A percentile compares a stretch with the other conserved stretches of the same genome.
Conservation (phyloP, 2,888 invertebrate genomes). For the Vannuccia rotundouncinata region DNA sequence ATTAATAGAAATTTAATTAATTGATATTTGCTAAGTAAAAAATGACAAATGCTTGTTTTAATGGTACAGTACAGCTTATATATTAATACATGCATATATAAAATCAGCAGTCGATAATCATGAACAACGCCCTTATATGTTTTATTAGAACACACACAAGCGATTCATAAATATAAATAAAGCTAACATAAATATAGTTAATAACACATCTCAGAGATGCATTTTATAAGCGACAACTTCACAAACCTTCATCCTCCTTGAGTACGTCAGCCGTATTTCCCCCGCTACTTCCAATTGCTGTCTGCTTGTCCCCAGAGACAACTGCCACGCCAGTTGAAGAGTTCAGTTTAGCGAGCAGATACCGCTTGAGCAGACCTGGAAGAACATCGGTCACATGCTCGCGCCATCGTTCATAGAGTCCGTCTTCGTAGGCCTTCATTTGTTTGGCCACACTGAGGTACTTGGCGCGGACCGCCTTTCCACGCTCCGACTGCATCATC, state of each 20-base stretch:
- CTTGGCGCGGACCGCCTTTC: conserved; percentile 62
- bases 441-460: conserved; percentile 70
- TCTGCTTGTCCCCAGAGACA: not conserved
- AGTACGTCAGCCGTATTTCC: not conserved
- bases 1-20: no score
- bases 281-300: not conserved
- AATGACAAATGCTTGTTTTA: no score
- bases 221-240: no score
- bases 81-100: no score
- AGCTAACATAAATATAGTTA: no score
- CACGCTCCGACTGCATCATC: conserved; percentile 66
- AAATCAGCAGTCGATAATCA: no score
- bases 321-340: not conserved
- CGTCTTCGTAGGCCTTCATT: conserved; percentile 70
- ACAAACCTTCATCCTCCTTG: conserved; percentile 4
- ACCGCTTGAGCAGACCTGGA: conserved; percentile 58
- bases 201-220: no score
- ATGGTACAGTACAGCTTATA: no score
- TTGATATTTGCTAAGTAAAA: no score
- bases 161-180: no score
- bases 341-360: conserved; percentile 47
- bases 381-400: conserved; percentile 64
- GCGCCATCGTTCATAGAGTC: conserved; percentile 68
- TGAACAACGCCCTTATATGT: no score
- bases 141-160: no score